phyloP scores from a whole-genome alignment of 2,797 vertebrate species.

The Chaetodon trifasciatus region DNA sequence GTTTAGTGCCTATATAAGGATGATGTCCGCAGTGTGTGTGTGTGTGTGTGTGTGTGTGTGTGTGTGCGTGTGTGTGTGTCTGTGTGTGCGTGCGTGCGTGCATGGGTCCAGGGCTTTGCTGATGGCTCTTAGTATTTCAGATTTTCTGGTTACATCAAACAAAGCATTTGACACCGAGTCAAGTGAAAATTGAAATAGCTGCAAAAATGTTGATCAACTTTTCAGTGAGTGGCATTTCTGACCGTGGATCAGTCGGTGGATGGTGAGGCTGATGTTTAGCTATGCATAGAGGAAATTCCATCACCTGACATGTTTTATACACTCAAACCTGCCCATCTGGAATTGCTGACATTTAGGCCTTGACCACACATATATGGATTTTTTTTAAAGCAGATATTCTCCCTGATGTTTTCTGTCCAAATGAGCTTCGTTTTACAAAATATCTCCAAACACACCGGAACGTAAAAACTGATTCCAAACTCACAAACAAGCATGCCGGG shows the following conservation, averaged over 20 bases:
- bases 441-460: too few relatives aligned
- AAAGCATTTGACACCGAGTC: slow-evolving; percentile 3
- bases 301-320: neutral
- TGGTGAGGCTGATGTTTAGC: neutral
- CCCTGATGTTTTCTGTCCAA: too few relatives aligned
- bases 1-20: slow-evolving; percentile 50
- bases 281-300: neutral
- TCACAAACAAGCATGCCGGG: too few relatives aligned
- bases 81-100: neutral
- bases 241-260: neutral
- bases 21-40: slow-evolving; percentile 30
- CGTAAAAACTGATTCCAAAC: too few relatives aligned
- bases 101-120: slow-evolving; percentile 4
- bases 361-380: too few relatives aligned
- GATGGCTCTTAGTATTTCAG: slow-evolving; percentile 18
- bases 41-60: slow-evolving; percentile 2
- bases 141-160: slow-evolving; percentile 14
- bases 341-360: neutral
- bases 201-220: neutral
- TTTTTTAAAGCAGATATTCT: too few relatives aligned
- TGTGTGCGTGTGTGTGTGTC: neutral
- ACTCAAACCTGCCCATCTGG: neutral
- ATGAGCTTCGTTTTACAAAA: too few relatives aligned
- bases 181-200: neutral
- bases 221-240: neutral